These are phyloP conservation scores for Caerostris darwini DNA, from an alignment of 1,140 invertebrate genomes.

Conservation along the genomic window DNA sequence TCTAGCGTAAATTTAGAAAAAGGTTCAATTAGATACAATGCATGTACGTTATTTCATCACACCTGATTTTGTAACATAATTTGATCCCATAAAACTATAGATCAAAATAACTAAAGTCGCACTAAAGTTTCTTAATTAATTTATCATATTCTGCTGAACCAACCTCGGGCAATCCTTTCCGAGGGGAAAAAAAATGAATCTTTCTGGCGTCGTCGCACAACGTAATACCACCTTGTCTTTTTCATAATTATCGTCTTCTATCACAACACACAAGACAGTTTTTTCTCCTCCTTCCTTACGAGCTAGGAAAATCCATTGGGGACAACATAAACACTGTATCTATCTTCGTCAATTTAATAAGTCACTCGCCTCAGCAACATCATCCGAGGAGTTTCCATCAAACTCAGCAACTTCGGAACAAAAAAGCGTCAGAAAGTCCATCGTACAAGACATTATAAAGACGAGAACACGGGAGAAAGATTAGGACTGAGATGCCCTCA, in stretches of 20 bases:
- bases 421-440: neutral
- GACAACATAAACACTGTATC: neutral
- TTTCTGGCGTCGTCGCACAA: neutral
- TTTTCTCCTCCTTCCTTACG: neutral
- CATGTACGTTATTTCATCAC: too few species aligned
- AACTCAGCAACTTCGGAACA: neutral
- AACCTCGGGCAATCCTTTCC: too few species aligned
- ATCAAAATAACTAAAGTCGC: too few species aligned
- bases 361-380: neutral
- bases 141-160: too few species aligned
- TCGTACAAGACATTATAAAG: neutral
- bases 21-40: too few species aligned
- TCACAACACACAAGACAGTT: neutral
- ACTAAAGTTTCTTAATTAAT: too few species aligned
- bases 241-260: neutral
- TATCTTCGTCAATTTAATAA: constrained; percentile 51
- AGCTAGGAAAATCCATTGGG: neutral
- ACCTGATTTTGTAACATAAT: too few species aligned
- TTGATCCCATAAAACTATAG: too few species aligned
- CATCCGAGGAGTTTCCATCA: constrained; percentile 15
- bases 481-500: neutral
- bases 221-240: neutral
- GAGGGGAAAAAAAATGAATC: too few species aligned
- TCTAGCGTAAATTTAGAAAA: too few species aligned
- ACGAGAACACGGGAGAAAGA: neutral